Conservation (phyloP, 1,140 invertebrate species). For the Polypedilum pembai region DNA sequence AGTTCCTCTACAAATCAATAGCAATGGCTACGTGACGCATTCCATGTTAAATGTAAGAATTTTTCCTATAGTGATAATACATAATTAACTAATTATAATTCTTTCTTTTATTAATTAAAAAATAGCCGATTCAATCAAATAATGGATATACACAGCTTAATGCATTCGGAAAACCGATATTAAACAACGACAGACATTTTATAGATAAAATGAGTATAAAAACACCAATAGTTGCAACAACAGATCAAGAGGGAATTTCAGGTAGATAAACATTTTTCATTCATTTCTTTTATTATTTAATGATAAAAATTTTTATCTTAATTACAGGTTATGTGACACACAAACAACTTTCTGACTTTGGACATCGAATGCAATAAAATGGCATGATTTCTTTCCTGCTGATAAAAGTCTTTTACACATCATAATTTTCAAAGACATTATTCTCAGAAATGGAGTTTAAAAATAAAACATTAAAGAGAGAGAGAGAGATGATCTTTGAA, state of each 20-base stretch:
- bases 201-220: conserved; percentile 28
- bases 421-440: no score
- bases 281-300: background rate
- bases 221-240: conserved; percentile 29
- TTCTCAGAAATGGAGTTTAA: no score
- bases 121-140: background rate
- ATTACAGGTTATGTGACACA: conserved; percentile 30
- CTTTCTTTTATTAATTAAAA: background rate
- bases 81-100: background rate
- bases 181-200: background rate
- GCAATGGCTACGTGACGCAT: conserved; percentile 1
- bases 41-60: conserved; percentile 7
- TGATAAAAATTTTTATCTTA: background rate
- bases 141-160: conserved; percentile 27
- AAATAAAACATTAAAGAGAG: no score
- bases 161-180: background rate
- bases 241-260: conserved; percentile 30
- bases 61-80: background rate
- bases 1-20: background rate
- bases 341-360: conserved; percentile 30
- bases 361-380: conserved; percentile 29
- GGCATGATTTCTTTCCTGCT: background rate
- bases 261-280: conserved; percentile 22
- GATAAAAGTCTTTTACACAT: no score
- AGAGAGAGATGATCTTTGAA: no score